Base-by-base conservation (phyloP, 2,888 invertebrate species). In the Fissipunctia ypsillon region DNA sequence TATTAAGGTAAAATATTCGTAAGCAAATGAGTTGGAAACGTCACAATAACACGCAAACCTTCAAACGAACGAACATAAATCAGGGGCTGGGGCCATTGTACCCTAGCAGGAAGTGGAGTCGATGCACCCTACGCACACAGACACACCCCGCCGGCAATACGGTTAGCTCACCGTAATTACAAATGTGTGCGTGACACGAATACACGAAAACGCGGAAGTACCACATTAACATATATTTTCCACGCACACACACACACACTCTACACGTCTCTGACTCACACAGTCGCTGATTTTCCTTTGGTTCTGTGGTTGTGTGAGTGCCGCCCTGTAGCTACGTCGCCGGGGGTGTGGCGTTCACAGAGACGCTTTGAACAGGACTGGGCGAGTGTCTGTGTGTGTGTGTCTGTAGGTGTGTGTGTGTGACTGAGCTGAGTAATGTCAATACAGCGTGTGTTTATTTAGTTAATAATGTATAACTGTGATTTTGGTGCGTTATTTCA, bases 31-130 rank as follows among this genome's bases (percentile, higher is more conserved):
- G 88, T 78, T 87, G 78, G 87, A 88, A 94, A 94, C 92, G 93
- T 94, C 92, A 94, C 90, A 91, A 91, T 90, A 92, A 86, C 95
- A 95, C 95, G 95, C 95, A 91, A 94, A 91, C 94, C 94, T 93
- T 92, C 92, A 90, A 91, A 90, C 91, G 88, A 84, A 88, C 89
- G 91, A 87, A 90, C 94, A 93, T 95, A 95, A 95, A 95, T 95
- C 95, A 95, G 89, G 85, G 85, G 80, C 91, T 84, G 93, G 88
- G 95, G 95, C 94, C 95, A 93, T 94, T 95, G 94, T 94, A 95
- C 96, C 93, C 94, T 89, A 92, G 91, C 93, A 92, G 95, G 95
- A 95, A 95, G 91, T 93, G 83, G 88, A 95, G 96, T 95, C 95
- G 94, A 94, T 96, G 96, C 96, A 96, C 96, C 95, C 94, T 88